Evolutionary conservation across 2,888 invertebrate species (phyloP).

Genomic region (Volucella inflata): DNA sequence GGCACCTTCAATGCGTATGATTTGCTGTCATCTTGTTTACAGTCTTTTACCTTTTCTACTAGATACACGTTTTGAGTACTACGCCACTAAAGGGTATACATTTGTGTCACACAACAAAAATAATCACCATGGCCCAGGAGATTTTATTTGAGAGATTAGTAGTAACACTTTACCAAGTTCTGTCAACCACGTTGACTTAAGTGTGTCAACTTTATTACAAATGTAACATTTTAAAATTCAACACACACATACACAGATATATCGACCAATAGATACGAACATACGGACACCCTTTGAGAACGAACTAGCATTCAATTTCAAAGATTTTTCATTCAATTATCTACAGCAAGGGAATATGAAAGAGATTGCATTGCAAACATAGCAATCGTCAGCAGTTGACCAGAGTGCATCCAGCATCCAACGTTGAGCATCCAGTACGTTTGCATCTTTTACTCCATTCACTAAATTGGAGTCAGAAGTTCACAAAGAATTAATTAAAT

Average conservation of each 20-base stretch:
- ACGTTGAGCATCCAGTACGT: background rate
- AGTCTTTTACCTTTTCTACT: conserved; percentile 32
- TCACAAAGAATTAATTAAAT: conserved; percentile 66
- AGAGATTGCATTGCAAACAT: conserved; percentile 27
- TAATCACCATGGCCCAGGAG: conserved; percentile 24
- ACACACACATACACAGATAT: conserved; percentile 16
- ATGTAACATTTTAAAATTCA: conserved; percentile 61
- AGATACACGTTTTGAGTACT: background rate
- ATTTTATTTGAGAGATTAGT: conserved; percentile 44
- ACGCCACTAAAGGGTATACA: background rate
- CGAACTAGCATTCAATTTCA: conserved; percentile 31
- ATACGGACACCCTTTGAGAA: conserved; percentile 6
- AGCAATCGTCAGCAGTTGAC: conserved; percentile 32
- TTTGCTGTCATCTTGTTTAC: conserved; percentile 49
- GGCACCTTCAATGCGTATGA: conserved; percentile 37
- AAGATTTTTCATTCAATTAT: conserved; percentile 60
- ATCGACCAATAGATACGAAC: conserved; percentile 13
- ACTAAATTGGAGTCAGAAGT: conserved; percentile 53
- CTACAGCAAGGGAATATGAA: background rate
- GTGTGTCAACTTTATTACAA: conserved; percentile 69
- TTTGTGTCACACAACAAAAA: conserved; percentile 43
- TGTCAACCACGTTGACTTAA: conserved; percentile 61
- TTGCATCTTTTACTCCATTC: conserved; percentile 40
- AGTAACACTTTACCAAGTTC: conserved; percentile 56
- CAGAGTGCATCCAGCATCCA: conserved; percentile 25